These are phyloP conservation scores for Colostygia pectinataria DNA, from an alignment of 2,888 invertebrate species.

Conservation along the genomic window DNA sequence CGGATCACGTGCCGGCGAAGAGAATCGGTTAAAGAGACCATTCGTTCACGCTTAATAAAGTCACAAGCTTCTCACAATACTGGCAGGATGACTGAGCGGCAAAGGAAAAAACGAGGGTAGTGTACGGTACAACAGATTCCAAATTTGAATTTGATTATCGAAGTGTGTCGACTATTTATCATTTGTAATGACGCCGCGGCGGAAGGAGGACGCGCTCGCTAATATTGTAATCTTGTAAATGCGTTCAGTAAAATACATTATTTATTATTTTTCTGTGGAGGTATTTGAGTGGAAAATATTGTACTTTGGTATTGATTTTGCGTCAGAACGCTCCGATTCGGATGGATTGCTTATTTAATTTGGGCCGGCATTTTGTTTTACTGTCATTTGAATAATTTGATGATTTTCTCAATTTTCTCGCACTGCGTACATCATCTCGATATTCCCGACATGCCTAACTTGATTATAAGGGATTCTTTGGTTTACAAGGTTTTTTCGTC, in stretches of 20 bases:
- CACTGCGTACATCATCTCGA: constrained; percentile 22
- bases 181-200: constrained; percentile 77
- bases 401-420: constrained; percentile 27
- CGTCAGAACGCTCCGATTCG: constrained; percentile 45
- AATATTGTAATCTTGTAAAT: constrained; percentile 81
- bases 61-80: constrained; percentile 81
- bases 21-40: constrained; percentile 82
- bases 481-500: constrained; percentile 5
- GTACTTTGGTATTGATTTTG: constrained; percentile 64
- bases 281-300: constrained; percentile 76
- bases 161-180: constrained; percentile 82
- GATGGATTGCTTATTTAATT: constrained; percentile 44
- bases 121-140: constrained; percentile 70
- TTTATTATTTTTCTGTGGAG: constrained; percentile 65
- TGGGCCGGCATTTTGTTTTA: constrained; percentile 30
- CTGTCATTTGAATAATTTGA: constrained; percentile 31
- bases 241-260: constrained; percentile 74
- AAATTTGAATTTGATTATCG: constrained; percentile 84
- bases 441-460: constrained; percentile 14
- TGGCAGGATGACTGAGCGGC: constrained; percentile 61
- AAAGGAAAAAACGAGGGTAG: constrained; percentile 63
- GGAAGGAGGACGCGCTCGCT: constrained; percentile 70
- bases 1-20: constrained; percentile 84
- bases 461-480: constrained; percentile 11
- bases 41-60: constrained; percentile 81